Percentiles rank a stretch among this genome's conserved stretches.
Conservation (phyloP, 2,888 invertebrate species). For the Hoplodrina ambigua region DNA sequence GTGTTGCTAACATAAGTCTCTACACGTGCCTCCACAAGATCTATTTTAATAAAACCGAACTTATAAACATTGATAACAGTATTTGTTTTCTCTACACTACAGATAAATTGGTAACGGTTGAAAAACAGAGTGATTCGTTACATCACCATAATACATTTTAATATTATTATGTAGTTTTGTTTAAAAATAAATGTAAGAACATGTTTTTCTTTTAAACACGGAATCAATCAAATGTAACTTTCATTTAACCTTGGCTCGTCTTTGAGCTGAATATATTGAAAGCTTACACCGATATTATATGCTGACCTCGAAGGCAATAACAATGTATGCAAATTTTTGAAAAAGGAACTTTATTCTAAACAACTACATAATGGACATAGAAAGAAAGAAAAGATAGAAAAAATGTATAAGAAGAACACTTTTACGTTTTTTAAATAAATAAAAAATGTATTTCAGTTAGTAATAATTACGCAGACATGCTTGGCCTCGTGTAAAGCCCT, state of each 20-base stretch:
- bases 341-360: conserved; percentile 17
- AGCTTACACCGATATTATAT: conserved; percentile 52
- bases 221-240: conserved; percentile 56
- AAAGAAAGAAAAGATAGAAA: background rate
- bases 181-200: conserved; percentile 37
- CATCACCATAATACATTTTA: conserved; percentile 57
- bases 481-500: background rate
- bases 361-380: background rate
- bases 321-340: conserved; percentile 58
- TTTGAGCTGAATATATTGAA: conserved; percentile 49
- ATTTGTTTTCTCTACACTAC: conserved; percentile 71
- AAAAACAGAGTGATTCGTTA: conserved; percentile 61
- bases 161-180: conserved; percentile 35
- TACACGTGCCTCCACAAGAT: conserved; percentile 59
- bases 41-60: conserved; percentile 60
- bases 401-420: background rate
- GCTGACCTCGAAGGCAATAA: conserved; percentile 57
- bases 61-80: conserved; percentile 71
- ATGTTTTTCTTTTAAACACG: conserved; percentile 34
- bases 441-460: background rate
- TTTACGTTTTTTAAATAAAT: too few species aligned
- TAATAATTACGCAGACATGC: background rate
- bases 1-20: conserved; percentile 9
- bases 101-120: conserved; percentile 65
- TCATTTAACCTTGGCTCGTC: conserved; percentile 61